Conservation (phyloP, 2,113 vertebrate species). For the Trochalopteron elliotii region DNA sequence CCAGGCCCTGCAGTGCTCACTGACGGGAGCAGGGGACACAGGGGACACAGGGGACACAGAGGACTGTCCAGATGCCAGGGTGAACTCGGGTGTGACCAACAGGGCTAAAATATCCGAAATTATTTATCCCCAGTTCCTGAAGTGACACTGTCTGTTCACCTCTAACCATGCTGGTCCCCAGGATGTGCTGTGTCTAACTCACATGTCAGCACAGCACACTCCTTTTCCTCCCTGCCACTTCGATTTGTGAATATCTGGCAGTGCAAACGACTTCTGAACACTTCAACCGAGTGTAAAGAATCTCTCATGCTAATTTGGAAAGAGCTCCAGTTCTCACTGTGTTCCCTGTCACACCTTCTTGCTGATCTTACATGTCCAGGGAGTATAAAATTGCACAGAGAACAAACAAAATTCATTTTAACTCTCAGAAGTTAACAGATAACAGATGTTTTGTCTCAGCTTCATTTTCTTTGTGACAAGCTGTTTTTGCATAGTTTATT, state of each 20-base stretch:
- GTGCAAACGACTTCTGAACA: rapidly evolving
- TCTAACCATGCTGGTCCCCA: neutral
- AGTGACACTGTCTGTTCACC: neutral
- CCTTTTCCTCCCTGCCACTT: neutral
- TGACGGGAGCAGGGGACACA: neutral
- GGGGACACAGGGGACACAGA: neutral
- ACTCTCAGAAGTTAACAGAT: neutral
- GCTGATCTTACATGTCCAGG: rapidly evolving
- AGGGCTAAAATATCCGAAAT: neutral
- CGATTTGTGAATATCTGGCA: rapidly evolving
- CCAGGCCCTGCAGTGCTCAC: neutral
- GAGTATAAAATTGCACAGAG: neutral
- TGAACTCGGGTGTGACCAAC: neutral
- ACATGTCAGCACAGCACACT: rapidly evolving
- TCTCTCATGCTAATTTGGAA: too few species aligned
- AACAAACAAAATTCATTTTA: neutral
- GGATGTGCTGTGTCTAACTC: rapidly evolving
- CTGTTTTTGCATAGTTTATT: neutral
- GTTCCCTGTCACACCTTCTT: neutral
- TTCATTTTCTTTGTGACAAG: neutral
- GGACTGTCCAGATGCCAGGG: neutral
- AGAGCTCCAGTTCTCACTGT: rapidly evolving
- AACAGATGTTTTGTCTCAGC: neutral
- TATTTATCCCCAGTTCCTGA: neutral
- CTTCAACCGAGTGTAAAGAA: neutral